phyloP scores from a whole-genome alignment of 2,888 invertebrate genomes.

The Cephalotes varians region DNA sequence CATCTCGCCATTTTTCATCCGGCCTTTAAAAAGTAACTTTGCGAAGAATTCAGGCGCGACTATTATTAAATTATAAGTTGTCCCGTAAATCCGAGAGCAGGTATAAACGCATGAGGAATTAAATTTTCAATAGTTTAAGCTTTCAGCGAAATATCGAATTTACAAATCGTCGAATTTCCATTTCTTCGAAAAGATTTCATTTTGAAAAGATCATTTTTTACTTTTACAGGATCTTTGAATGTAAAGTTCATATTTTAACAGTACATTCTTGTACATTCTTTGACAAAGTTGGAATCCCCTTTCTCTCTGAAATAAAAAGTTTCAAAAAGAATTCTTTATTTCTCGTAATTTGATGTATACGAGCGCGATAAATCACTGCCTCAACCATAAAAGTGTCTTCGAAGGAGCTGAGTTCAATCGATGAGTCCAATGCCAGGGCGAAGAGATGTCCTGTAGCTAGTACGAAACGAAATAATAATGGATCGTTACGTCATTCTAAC shows the following conservation, averaged over 20 bases:
- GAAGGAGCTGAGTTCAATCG: not conserved
- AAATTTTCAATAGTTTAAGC: not conserved
- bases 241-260: not conserved
- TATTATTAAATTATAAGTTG: conserved; percentile 38
- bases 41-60: conserved; percentile 11
- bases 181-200: not conserved
- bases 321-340: not conserved
- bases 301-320: not conserved
- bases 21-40: conserved; percentile 29
- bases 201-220: not conserved
- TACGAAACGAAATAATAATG: not conserved
- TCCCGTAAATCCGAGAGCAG: not conserved
- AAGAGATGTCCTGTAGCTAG: not conserved
- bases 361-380: not conserved
- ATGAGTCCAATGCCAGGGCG: not conserved
- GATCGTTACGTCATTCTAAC: not conserved
- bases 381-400: not conserved
- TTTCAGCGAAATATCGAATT: conserved; percentile 1
- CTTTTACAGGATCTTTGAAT: not conserved
- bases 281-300: not conserved
- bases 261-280: not conserved
- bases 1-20: conserved; percentile 2
- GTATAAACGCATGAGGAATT: not conserved
- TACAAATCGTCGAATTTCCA: not conserved
- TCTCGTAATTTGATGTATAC: not conserved